These are phyloP conservation scores for Perizoma flavofasciatum DNA, from an alignment of 2,888 invertebrate genomes.

Conservation along the genomic window DNA sequence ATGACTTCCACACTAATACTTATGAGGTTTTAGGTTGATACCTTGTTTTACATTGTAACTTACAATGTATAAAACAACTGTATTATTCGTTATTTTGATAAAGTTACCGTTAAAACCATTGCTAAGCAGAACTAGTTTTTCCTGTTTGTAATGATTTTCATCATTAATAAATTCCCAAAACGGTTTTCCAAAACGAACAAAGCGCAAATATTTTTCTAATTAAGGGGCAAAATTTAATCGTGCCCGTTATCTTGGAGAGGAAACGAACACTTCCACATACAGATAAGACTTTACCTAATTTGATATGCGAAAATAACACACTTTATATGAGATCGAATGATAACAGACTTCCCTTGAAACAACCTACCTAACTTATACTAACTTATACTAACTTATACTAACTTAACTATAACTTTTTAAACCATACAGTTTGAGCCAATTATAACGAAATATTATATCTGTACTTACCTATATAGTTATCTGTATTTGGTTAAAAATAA, in stretches of 20 bases:
- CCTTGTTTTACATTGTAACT: too few relatives aligned
- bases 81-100: too few relatives aligned
- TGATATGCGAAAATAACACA: conserved; percentile 12
- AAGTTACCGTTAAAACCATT: too few relatives aligned
- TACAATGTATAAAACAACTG: too few relatives aligned
- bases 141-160: background rate
- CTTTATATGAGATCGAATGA: background rate
- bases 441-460: too few relatives aligned
- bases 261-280: conserved; percentile 17
- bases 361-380: background rate
- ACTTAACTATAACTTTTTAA: background rate
- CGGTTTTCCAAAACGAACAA: background rate
- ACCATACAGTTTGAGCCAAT: background rate
- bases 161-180: background rate
- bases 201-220: conserved; percentile 7
- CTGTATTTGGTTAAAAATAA: too few relatives aligned
- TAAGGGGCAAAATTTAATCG: conserved; percentile 6
- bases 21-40: too few relatives aligned
- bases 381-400: background rate
- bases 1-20: too few relatives aligned
- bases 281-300: conserved; percentile 16
- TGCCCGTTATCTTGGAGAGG: conserved; percentile 15
- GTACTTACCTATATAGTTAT: too few relatives aligned
- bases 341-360: conserved; percentile 5
- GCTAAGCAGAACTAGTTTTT: too few relatives aligned